Base-by-base conservation (phyloP, 2,888 invertebrate species). In the Trissoscelio sp. region DNA sequence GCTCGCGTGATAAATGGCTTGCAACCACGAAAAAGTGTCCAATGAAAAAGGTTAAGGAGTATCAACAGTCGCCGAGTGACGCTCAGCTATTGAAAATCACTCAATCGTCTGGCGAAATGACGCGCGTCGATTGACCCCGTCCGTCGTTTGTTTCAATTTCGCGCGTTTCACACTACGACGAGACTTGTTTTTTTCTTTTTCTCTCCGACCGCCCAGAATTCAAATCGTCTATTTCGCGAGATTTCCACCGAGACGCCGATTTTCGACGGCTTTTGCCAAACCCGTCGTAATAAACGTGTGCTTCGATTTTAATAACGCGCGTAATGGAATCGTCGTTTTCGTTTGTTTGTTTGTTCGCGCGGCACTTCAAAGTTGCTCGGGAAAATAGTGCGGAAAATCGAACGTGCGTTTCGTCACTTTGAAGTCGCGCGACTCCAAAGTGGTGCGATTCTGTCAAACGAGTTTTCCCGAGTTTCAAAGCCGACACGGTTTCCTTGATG, bases 111-210 rank as follows among this genome's bases (percentile, higher is more conserved):
- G 55, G 48, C 24, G 57, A 64, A 70, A 78, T 64, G 64, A 70
- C 64, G 64, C 67, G 69, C 57, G 16, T 69, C 70, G 69, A 70
- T 74, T 74, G 74, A 74, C 66, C 79, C 78, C 39, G 9, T 24
- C 6, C 58, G 70, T 22, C 62, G 53, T 74, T 79, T 58, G 66
- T 79, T 75, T 82, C 75, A 79, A 79, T 79, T 67, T 60, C 79
- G 66, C 57, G 44, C 44, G 46, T 55, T 44, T 53, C 55, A n/a
- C n/a, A n/a, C n/a, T n/a, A n/a, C n/a, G n/a, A n/a, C 31, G 42
- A 39, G 53, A 20, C 37, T 14, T 11, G 46, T 46, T 37, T 20
- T 31, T 9, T 31, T 34, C 16, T 46, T 62, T 70, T 73, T 66
- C 44, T 48, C 31, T 28, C 67, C 53, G 60, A 77, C 58, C 62